Conservation (phyloP, 2,888 invertebrate genomes). For the Euplexia lucipara region DNA sequence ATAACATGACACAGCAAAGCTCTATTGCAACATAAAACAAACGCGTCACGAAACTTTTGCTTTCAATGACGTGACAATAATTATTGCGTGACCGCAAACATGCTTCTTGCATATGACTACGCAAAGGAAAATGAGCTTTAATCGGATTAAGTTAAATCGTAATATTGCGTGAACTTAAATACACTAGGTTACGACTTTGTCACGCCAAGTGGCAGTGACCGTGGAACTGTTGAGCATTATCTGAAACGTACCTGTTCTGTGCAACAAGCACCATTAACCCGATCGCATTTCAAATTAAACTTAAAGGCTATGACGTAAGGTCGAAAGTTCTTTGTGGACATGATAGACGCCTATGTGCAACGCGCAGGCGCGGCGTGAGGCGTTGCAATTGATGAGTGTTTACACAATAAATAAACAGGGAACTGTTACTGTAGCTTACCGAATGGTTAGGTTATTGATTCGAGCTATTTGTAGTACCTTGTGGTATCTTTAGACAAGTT, state of each 20-base stretch:
- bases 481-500: too few species aligned
- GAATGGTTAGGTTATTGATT: too few species aligned
- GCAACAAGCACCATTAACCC: neutral
- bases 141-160: too few species aligned
- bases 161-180: too few species aligned
- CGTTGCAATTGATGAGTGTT: too few species aligned
- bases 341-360: constrained; percentile 41
- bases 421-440: too few species aligned
- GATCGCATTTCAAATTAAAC: neutral
- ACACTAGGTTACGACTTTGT: neutral
- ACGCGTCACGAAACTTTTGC: neutral
- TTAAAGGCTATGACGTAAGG: neutral
- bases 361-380: constrained; percentile 50
- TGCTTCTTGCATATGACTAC: neutral
- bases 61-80: neutral
- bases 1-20: neutral
- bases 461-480: too few species aligned
- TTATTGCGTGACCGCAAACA: neutral
- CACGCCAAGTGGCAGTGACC: constrained; percentile 5
- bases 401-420: too few species aligned
- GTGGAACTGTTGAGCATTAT: constrained; percentile 34
- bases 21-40: neutral
- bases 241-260: neutral
- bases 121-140: constrained; percentile 9
- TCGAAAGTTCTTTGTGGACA: neutral